Evolutionary conservation across 1,140 invertebrate species (phyloP), one percentile per base, ranked within the genome.

Genomic region (Drosophila burlai): DNA sequence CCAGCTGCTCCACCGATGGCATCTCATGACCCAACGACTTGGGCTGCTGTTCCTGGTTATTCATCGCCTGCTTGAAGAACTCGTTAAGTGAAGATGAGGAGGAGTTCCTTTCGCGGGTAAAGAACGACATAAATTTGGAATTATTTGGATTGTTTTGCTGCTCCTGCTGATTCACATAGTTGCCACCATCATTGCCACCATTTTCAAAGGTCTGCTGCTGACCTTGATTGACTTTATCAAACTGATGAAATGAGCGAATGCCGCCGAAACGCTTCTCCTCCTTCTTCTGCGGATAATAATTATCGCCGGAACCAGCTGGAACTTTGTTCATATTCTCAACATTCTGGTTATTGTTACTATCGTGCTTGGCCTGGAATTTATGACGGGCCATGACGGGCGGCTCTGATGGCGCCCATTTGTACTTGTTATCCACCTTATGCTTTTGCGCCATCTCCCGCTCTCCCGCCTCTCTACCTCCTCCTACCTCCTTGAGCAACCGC

Each of bases 51-150:
- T 84, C 83, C 36, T 80, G 76, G 18, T 15, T 69, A 16, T 10
- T 75, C 31, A 81, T 80, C 26, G 91, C 87, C 59, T 92, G 91
- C 52, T 91, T 92, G n/a, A 92, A 90, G 71, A 92, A 92, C 2
- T 92, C 91, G 67, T 92, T 90, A 2, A 92, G 63, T 2, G 91
- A 91, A 9, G 91, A 83, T 10, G 91, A 91, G 7, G 91, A 92
- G 7, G 63, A 58, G 45, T 69, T 91, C 43, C 79, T 83, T 9
- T 92, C 91, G 11, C 65, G 62, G 2, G 60, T 74, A 61, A 92
- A 92, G 40, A 92, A 92, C 36, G 91, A 72, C 83, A 92, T 83
- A 21, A 92, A 92, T 72, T 92, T 89, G 4, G 91, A 92, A 49
- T 85, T 90, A 46, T 74, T 83, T 21, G 16, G 8, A 50, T 73